Evolutionary conservation across 2,797 vertebrate genomes (phyloP), one percentile per base, ranked within the genome.

Genomic region (Melanotaenia boesemani): DNA sequence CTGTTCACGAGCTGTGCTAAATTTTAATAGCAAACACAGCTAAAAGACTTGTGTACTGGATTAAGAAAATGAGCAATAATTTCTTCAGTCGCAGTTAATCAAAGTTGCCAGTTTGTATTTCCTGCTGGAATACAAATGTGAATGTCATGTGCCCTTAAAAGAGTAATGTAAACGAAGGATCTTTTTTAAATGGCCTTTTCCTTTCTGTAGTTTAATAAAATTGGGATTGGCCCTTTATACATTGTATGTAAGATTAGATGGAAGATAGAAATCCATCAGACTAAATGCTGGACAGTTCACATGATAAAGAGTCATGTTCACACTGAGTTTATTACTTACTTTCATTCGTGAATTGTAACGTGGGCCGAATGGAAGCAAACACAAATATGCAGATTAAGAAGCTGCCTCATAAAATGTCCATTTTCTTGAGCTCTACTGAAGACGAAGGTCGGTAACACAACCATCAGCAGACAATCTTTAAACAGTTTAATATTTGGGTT

Each of bases 381-480:
- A 20, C n/a, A 9, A n/a, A 70, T 64, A 18, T 12, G 26, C 41
- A 72, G 5, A 22, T 48, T 44, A 71, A 34, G 28, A 65, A 67
- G 11, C 64, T 57, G 34, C 69, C 67, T 20, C 48, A 67, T 18
- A 60, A 67, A 30, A 24, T 6, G 56, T 63, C 28, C 59, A 46
- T 67, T 60, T 73, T 78, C 26, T 59, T 61, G 20, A 80, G 41
- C 54, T 85, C 75, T 72, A 22, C 50, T 41, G 5, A 59, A 81
- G 68, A 91, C 90, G 86, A 90, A 52, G 89, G 70, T 83, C 70
- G 76, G 80, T 74, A 74, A 89, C 75, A 37, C 22, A 80, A 90
- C 83, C 86, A 85, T 88, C 90, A 91, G 73, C 84, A 90, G 92
- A 94, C 92, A 93, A 94, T 95, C 91, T 85, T 74, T 67, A 80